Evolutionary conservation across 2,113 vertebrate species (phyloP).

Genomic region (Ellobius talpinus): DNA sequence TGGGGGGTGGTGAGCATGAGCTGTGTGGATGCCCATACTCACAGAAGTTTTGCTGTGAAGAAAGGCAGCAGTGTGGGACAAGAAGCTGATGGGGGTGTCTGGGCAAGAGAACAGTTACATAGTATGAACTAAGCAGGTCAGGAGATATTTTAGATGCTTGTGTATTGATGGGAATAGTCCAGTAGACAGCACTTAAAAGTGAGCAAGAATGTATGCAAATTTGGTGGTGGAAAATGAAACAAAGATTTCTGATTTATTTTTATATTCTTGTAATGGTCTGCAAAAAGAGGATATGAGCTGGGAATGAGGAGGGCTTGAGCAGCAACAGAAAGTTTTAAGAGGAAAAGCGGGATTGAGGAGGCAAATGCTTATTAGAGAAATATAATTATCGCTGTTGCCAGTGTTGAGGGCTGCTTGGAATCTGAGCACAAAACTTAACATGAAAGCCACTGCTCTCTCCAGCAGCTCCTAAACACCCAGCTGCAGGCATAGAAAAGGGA

Average conservation of each 20-base stretch:
- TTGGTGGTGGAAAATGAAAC: background rate
- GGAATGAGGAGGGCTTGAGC: background rate
- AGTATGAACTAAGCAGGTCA: background rate
- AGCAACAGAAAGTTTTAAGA: background rate
- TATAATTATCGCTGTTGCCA: background rate
- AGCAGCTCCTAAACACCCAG: background rate
- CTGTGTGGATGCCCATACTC: background rate
- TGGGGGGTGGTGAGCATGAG: background rate
- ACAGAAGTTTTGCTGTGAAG: background rate
- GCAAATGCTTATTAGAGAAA: background rate
- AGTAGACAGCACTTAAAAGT: background rate
- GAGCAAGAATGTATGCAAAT: background rate
- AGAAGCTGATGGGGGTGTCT: background rate
- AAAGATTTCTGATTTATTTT: background rate
- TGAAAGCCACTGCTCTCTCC: background rate
- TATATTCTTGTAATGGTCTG: background rate
- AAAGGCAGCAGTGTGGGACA: background rate
- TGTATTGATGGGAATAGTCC: background rate
- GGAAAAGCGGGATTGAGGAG: background rate
- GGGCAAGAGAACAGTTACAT: background rate
- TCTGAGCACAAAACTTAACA: constrained; percentile 14
- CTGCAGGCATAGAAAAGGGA: background rate
- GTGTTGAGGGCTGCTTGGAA: background rate
- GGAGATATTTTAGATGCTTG: background rate
- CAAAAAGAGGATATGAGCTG: background rate